Conservation (phyloP, 2,888 invertebrate genomes). For the Ochlodes sylvanus region DNA sequence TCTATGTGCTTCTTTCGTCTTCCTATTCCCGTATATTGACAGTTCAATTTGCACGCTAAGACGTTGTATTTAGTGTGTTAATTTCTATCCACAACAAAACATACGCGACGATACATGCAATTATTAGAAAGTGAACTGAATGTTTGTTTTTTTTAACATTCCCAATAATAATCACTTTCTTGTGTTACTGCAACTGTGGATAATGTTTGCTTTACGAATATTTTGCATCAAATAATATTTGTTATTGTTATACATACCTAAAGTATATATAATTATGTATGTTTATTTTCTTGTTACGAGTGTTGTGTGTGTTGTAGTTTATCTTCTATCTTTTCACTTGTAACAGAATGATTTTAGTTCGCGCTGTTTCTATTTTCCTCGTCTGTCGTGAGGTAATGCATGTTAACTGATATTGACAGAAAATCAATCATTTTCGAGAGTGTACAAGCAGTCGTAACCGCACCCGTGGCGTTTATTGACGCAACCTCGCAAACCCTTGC, state of each 20-base stretch:
- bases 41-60: constrained; percentile 8
- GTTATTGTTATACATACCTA: not conserved
- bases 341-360: not conserved
- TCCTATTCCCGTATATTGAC: not conserved
- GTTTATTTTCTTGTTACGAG: not conserved
- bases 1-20: not conserved
- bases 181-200: constrained; percentile 3
- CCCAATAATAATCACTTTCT: constrained; percentile 3
- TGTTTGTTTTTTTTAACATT: constrained; percentile 16
- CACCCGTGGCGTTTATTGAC: constrained; percentile 74
- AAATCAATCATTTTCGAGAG: constrained; percentile 32
- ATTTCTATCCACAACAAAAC: constrained; percentile 13
- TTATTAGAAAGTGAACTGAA: constrained; percentile 12
- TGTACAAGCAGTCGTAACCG: constrained; percentile 48
- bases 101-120: constrained; percentile 1
- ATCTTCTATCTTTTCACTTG: not conserved
- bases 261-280: no score
- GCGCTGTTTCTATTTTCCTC: not conserved
- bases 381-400: constrained; percentile 5
- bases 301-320: constrained; percentile 7
- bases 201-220: constrained; percentile 5
- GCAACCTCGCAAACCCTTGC: constrained; percentile 54
- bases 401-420: constrained; percentile 18
- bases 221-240: not conserved
- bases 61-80: constrained; percentile 2